Conservation (phyloP, 2,888 invertebrate species). For the Agrochola lota region DNA sequence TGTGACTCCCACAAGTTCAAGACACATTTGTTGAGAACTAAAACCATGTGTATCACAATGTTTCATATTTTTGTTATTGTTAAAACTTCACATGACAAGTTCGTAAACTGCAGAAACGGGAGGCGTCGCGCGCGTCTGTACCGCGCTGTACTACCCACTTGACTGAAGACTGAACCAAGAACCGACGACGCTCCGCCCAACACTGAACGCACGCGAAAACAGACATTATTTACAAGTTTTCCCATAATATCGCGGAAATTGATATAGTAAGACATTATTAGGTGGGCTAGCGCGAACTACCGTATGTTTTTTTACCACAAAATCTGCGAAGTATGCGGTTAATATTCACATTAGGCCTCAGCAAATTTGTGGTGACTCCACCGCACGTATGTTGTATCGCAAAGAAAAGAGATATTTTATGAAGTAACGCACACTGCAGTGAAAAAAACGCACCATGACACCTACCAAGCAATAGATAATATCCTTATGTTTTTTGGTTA, state of each 20-base stretch:
- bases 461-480: too few species aligned
- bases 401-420: too few species aligned
- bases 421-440: too few species aligned
- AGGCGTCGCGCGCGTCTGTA: slow-evolving; percentile 27
- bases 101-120: neutral
- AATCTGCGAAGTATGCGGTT: too few species aligned
- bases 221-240: slow-evolving; percentile 31
- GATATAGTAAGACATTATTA: neutral
- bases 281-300: too few species aligned
- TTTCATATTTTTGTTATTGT: slow-evolving; percentile 26
- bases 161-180: slow-evolving; percentile 53
- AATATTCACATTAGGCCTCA: too few species aligned
- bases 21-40: slow-evolving; percentile 21
- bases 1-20: slow-evolving; percentile 8
- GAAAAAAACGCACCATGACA: too few species aligned
- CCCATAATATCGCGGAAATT: slow-evolving; percentile 33
- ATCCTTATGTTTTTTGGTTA: too few species aligned
- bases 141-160: slow-evolving; percentile 11
- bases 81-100: slow-evolving; percentile 42
- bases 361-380: too few species aligned
- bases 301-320: neutral
- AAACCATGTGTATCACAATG: slow-evolving; percentile 26
- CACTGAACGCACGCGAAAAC: slow-evolving; percentile 37
- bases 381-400: too few species aligned
- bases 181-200: slow-evolving; percentile 1